Evolutionary conservation across 2,888 invertebrate genomes (phyloP), one percentile per base, ranked within the genome.

Genomic region (Cantharis rustica): DNA sequence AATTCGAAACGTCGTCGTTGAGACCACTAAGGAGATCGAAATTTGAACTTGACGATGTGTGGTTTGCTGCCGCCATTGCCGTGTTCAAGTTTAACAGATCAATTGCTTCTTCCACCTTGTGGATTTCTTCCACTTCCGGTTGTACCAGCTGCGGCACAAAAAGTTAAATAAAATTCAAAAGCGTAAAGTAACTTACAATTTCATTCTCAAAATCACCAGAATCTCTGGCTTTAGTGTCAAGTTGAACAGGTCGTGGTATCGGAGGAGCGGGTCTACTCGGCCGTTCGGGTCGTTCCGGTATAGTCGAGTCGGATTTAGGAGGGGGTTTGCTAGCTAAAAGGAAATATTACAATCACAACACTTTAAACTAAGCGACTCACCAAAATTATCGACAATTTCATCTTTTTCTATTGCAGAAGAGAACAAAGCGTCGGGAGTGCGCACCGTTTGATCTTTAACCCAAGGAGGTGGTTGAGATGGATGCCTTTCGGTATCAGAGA

Each of bases 301-400:
- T 75, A 20, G 79, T 79, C 23, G 82, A 80, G 68, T 80, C 77
- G 72, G 83, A 82, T 71, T 82, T 85, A 10, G 83, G 74, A 63
- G 81, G 84, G 63, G 89, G 89, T 82, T 89, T 90, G 73, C 89
- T 90, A 23, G 90, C 89, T 89, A 79, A 72, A 85, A 84, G 69
- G 80, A 15, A 20, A 15, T 17, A 11, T 61, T 47, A 26, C 27
- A 27, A 64, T 47, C 16, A 15, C 16, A 68, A 23, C 20, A 76
- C 20, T 13, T 31, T 10, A 11, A 20, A 31, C 20, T 13, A 16
- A 31, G 2, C 10, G 69, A 68, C 85, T 88, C 85, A 94, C 95
- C 94, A 86, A 96, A 96, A 85, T 95, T 95, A 83, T 96, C 96
- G 23, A 95, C 90, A 83, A 94, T 93, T 87, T 96, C 96, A 79